phyloP scores from a whole-genome alignment of 2,888 invertebrate genomes.

The Apomyelois bistriatella region DNA sequence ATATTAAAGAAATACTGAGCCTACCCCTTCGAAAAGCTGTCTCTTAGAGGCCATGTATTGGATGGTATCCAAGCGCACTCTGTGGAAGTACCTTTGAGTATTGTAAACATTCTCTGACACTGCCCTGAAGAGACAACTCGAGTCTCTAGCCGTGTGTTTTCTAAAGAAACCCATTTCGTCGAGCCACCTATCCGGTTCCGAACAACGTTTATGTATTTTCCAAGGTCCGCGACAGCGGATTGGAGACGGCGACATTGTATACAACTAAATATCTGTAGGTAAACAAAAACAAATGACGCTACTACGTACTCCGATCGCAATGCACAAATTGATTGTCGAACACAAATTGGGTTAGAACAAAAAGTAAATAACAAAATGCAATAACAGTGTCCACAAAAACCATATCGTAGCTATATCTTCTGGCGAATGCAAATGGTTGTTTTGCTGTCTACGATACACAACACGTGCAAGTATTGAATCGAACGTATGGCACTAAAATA shows the following conservation, averaged over 20 bases:
- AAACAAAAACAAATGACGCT: constrained; percentile 77
- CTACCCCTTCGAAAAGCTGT: constrained; percentile 83
- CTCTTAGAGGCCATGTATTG: constrained; percentile 84
- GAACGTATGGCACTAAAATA: constrained; percentile 36
- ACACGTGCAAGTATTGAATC: constrained; percentile 66
- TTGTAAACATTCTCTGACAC: constrained; percentile 90
- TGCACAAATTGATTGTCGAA: constrained; percentile 12
- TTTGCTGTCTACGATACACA: constrained; percentile 67
- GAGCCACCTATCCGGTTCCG: constrained; percentile 86
- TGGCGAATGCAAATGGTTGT: constrained; percentile 73
- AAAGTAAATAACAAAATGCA: constrained; percentile 20
- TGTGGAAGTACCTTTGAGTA: constrained; percentile 85
- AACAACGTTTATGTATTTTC: constrained; percentile 71
- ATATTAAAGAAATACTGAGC: constrained; percentile 20
- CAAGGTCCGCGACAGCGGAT: constrained; percentile 71
- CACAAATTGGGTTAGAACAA: constrained; percentile 13
- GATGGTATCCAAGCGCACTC: constrained; percentile 86
- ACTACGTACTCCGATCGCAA: constrained; percentile 20
- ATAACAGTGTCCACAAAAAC: constrained; percentile 35
- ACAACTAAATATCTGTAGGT: constrained; percentile 68
- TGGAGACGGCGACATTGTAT: constrained; percentile 68
- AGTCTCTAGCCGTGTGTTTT: constrained; percentile 93
- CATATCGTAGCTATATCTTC: constrained; percentile 72
- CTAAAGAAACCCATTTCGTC: constrained; percentile 89
- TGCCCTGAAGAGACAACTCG: constrained; percentile 92